Evolutionary conservation across 1,140 invertebrate species (phyloP), one percentile per base, ranked within the genome.

Genomic region (Leptoteleia sp.): DNA sequence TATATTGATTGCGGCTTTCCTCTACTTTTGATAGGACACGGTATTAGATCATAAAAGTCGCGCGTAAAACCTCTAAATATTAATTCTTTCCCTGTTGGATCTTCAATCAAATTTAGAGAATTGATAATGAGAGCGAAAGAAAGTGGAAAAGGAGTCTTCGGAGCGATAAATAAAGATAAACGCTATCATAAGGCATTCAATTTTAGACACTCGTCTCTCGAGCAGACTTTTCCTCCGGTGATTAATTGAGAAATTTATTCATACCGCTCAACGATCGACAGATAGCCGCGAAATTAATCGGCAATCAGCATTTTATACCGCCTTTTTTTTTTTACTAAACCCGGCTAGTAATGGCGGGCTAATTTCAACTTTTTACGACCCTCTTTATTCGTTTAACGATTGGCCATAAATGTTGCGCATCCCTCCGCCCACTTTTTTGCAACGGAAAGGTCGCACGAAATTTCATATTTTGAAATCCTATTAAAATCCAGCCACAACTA

Each of bases 341-440:
- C 17, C 19, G 17, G 29, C 27, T 27, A n/a, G 13, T 67, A 61
- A 73, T 50, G 48, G 42, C 38, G 16, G 40, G 55, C 47, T 62
- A 62, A 65, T 72, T 65, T 59, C 31, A 59, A 75, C 12, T 67
- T 67, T 75, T 75, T 65, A 75, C 19, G 71, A 61, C 4, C 31
- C 47, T 29, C 59, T 59, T 75, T 31, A 57, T 47, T 57, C 52
- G 27, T 55, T 54, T 62, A 72, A 72, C 57, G 68, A 57, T 45
- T 55, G 4, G 13, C 59, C 33, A 54, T 72, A 62, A 72, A 62
- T 54, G 48, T 70, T 62, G 37, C 40, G 37, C 70, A 38, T 43
- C 48, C 17, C 13, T 9, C 16, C 1, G 3, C 50, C n/a, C n/a
- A n/a, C 3, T 25, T 42, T 42, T 52, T 52, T 35, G 17, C 35